Percentiles rank a stretch among this genome's conserved stretches.
Evolutionary conservation across 2,113 vertebrate genomes (phyloP).

Genomic region (Microcebus murinus): DNA sequence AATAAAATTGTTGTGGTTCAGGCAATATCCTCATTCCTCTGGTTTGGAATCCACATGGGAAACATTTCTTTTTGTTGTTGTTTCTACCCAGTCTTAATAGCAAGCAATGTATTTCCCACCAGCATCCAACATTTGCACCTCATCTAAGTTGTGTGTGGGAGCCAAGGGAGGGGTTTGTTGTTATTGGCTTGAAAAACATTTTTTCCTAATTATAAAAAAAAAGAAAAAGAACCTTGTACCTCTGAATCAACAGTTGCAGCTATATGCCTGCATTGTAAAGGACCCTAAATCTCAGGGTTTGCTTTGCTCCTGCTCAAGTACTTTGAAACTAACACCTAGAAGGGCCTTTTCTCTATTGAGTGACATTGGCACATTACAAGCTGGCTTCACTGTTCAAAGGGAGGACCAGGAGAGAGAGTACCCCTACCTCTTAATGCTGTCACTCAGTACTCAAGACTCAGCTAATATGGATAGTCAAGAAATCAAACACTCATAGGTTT

Average conservation of each 20-base stretch:
- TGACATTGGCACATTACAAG: neutral
- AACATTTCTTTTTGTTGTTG: constrained; percentile 45
- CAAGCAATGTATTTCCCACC: neutral
- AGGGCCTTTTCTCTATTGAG: neutral
- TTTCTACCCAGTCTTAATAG: constrained; percentile 49
- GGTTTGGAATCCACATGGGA: constrained; percentile 47
- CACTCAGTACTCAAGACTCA: neutral
- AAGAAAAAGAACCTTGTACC: neutral
- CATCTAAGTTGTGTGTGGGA: neutral
- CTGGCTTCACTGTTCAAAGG: neutral
- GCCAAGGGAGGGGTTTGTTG: neutral
- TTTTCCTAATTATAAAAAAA: neutral
- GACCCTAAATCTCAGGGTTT: neutral
- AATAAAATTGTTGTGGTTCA: constrained; percentile 57
- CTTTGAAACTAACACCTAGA: neutral
- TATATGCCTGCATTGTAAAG: neutral
- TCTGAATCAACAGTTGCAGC: neutral
- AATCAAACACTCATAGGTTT: neutral
- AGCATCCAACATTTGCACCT: constrained; percentile 11
- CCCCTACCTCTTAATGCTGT: neutral
- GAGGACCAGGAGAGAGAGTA: too few species aligned
- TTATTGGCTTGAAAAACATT: neutral
- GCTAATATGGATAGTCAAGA: neutral
- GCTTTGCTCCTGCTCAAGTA: neutral
- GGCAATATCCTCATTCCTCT: constrained; percentile 45